Evolutionary conservation across 2,888 invertebrate species (phyloP), one percentile per base, ranked within the genome.

Genomic region (Noctua fimbriata): DNA sequence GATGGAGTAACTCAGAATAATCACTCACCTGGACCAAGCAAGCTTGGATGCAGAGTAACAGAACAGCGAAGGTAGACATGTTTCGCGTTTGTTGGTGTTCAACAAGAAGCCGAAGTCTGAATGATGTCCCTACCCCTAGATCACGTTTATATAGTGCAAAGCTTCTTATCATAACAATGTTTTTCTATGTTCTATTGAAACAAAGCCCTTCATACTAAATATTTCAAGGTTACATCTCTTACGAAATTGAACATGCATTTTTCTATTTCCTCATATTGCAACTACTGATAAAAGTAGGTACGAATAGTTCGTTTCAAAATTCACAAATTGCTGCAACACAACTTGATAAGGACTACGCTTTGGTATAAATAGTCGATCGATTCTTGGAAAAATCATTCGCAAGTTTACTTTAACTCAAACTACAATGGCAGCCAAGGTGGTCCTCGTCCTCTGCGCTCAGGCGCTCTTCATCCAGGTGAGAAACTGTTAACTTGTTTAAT

Each of bases 141-240:
- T 16, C 28, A 63, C 28, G 28, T 63, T 63, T 63, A 63, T 63
- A 63, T 63, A 63, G 60, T 32, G 60, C 60, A 63, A 63, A 63
- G 63, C 32, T 18, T 32, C 63, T 32, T 32, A 63, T 32, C 63
- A 63, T 3, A 9, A 63, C 3, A 18, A 32, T 7, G 32, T 41
- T 60, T 16, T 18, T 60, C 28, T 60, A 9, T 63, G 32, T 18
- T 32, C 2, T 16, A 9, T 32, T 9, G 28, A 63, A 63, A 63
- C 32, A 32, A 63, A 32, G 7, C 32, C 32, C 0, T 28, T 18
- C 12, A 58, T 58, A 58, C 14, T 1, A 58, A 58, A 58, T 58
- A 58, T 58, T 58, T 58, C 58, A 58, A 18, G 28, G 60, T 7
- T 28, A 60, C 28, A 16, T 28, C 7, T 16, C 2, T 60, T 28